These are phyloP conservation scores for Lophius piscatorius DNA, from an alignment of 2,113 vertebrate genomes.

Conservation along the genomic window DNA sequence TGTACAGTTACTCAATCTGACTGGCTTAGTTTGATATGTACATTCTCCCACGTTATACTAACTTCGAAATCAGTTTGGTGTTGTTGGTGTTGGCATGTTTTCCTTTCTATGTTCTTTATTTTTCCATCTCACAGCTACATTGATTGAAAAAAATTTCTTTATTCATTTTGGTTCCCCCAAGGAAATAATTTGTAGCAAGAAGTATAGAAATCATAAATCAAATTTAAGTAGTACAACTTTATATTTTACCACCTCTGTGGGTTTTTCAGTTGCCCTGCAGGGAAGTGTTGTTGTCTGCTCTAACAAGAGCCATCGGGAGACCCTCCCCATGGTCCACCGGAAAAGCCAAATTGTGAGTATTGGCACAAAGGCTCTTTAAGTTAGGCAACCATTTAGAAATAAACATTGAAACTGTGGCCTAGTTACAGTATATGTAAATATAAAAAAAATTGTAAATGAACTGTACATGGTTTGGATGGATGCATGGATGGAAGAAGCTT, in stretches of 20 bases:
- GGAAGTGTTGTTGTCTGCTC: conserved; percentile 44
- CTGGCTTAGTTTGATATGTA: conserved; percentile 17
- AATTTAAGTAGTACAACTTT: conserved; percentile 36
- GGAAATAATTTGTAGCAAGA: conserved; percentile 50
- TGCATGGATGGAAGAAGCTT: too few relatives aligned
- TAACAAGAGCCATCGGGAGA: background rate
- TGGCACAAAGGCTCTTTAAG: too few relatives aligned
- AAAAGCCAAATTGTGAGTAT: too few relatives aligned
- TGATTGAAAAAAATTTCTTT: conserved; percentile 13
- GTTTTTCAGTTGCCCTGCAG: conserved; percentile 33
- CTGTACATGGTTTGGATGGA: too few relatives aligned
- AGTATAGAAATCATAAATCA: conserved; percentile 54
- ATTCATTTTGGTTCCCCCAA: conserved; percentile 48
- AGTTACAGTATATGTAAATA: too few relatives aligned
- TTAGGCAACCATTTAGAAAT: too few relatives aligned
- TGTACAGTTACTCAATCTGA: conserved; percentile 19
- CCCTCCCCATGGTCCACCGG: too few relatives aligned
- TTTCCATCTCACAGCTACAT: conserved; percentile 25
- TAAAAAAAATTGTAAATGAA: too few relatives aligned
- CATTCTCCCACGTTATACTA: conserved; percentile 15
- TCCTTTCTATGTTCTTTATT: conserved; percentile 3
- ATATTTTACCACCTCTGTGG: conserved; percentile 32
- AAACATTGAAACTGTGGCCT: too few relatives aligned
- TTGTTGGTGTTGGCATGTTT: conserved; percentile 31
- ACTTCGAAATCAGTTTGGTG: conserved; percentile 28